Base-by-base conservation (phyloP, 2,888 invertebrate genomes). In the Sylvicola cinctus region DNA sequence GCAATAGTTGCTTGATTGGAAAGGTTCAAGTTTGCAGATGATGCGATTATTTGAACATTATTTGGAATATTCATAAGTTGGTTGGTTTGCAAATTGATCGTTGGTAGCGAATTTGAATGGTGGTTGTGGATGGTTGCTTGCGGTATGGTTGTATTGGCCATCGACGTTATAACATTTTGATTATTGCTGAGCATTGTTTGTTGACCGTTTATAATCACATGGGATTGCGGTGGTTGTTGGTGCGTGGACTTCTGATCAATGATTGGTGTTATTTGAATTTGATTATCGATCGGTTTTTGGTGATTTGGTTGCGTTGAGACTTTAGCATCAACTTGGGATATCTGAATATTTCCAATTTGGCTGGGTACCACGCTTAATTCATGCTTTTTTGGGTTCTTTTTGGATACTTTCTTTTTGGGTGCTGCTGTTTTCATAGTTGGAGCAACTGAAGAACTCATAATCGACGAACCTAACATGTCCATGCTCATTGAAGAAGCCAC, bases 341-440 rank as follows among this genome's bases (percentile, higher is more conserved):
- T 60, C 44, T 59, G 59, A 39, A 59, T 59, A 37, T 59, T 59
- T 40, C 59, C 59, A 39, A 59, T 59, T 44, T 59, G 60, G 40
- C 56, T 58, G 39, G 60, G 59, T 41, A 60, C 59, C 35, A 51
- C 33, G n/a, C 43, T 40, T 5, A 43, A 37, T 16, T 54, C 54
- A 16, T 50, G 46, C 39, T 57, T 57, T 39, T 56, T 56, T 3
- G 48, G 46, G 35, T 54, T 55, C 12, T 54, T 44, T 12, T 52
- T 51, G 3, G 54, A 49, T 3, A 54, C 54, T 35, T 57, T 57
- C 13, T 57, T 47, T 11, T 56, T 47, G 3, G 58, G 54, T 23
- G 52, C 46, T 4, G 46, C 41, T 16, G 38, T 36, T 16, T 20
- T 25, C 38, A 20, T 10, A 7, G 25, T 25, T 11, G 25, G 25